Evolutionary conservation across 1,140 invertebrate genomes (phyloP), one percentile per base, ranked within the genome.

Genomic region (Drosophila sturtevanti): DNA sequence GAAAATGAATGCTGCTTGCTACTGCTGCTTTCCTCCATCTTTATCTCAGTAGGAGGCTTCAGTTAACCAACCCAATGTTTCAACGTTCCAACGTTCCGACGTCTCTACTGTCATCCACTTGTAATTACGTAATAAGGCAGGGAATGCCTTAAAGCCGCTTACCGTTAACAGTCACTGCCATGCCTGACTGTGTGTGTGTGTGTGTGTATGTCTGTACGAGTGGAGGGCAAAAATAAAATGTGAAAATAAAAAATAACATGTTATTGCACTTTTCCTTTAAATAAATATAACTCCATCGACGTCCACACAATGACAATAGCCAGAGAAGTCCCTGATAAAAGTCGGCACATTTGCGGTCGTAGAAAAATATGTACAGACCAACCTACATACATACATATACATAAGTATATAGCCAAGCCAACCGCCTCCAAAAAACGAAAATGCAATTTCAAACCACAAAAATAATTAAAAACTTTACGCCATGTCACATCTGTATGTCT

Each of bases 391-490:
- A n/a, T n/a, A n/a, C n/a, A n/a, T n/a, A n/a, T n/a, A n/a, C n/a
- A n/a, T 48, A 59, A 41, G 41, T 44, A 77, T 56, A 56, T 61
- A 41, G 44, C 78, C 63, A 58, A 56, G 69, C 68, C 64, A 72
- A 54, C 63, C 14, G 34, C 27, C 41, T 14, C 27, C 27, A 31
- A 44, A 5, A 12, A 21, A 51, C 63, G 71, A 56, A 70, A 84
- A 80, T 84, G 80, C 84, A 87, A 77, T 87, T 87, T 77, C 74
- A 80, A 74, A 74, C 84, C 84, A 76, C 84, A 84, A 84, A 87
- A 87, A 87, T 87, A 87, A 87, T 87, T 87, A 89, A 84, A 89
- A 89, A 89, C 84, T 87, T 87, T 89, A 89, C 78, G 69, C 77
- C 62, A 44, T 54, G 72, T 34, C 41, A 48, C 41, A 48, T 41